Conservation (phyloP, 53 echinoderm and acorn worm genomes). For the Luidia sarsii region DNA sequence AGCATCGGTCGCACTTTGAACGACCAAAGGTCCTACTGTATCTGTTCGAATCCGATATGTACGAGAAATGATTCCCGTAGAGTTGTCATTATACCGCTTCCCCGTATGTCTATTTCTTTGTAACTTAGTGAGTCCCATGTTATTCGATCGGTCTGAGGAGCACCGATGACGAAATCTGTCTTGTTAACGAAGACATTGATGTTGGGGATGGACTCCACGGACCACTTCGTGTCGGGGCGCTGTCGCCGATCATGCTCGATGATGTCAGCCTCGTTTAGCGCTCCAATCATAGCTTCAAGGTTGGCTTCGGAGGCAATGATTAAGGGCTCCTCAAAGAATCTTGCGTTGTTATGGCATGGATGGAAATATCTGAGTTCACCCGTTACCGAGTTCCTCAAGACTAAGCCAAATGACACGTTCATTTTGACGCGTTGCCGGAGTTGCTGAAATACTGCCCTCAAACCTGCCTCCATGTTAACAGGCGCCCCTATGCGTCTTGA, state of each 20-base stretch:
- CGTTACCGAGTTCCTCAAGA: slow-evolving; percentile 49
- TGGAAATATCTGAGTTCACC: slow-evolving; percentile 53
- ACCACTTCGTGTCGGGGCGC: slow-evolving; percentile 51
- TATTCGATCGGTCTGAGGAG: not conserved
- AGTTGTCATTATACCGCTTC: slow-evolving; percentile 26
- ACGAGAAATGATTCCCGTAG: slow-evolving; percentile 56
- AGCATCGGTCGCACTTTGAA: slow-evolving; percentile 34
- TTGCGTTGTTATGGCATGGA: slow-evolving; percentile 32
- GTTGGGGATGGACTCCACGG: slow-evolving; percentile 26
- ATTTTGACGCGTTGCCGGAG: slow-evolving; percentile 22
- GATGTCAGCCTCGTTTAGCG: not conserved
- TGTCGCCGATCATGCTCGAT: slow-evolving; percentile 12
- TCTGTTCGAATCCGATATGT: slow-evolving; percentile 34
- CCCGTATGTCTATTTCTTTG: slow-evolving; percentile 11
- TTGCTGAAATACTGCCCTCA: not conserved
- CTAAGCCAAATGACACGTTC: slow-evolving; percentile 49
- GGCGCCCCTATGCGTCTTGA: not conserved
- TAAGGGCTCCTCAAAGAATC: slow-evolving; percentile 6
- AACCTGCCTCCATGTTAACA: not conserved
- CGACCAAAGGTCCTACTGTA: slow-evolving; percentile 53
- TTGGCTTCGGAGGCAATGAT: not conserved
- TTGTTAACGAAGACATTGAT: slow-evolving; percentile 45
- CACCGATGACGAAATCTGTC: slow-evolving; percentile 45
- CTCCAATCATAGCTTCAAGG: slow-evolving; percentile 12
- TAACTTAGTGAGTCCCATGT: slow-evolving; percentile 5